Percentiles rank a stretch among this genome's conserved stretches.
Evolutionary conservation across 2,888 invertebrate species (phyloP).

Genomic region (Parthenolecanium corni): DNA sequence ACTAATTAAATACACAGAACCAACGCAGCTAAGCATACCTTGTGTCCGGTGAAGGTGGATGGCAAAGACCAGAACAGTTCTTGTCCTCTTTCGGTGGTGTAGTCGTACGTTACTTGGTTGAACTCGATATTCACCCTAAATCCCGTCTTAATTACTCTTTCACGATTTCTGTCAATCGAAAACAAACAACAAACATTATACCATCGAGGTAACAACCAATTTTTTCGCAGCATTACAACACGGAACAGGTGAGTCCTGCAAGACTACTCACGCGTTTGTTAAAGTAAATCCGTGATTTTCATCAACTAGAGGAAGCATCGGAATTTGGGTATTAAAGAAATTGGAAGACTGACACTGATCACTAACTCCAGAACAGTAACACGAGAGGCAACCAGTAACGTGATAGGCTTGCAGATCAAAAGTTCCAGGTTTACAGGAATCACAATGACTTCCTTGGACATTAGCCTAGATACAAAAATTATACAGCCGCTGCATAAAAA

Average conservation of each 20-base stretch:
- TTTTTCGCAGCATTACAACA: not conserved
- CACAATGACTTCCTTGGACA: conserved; percentile 64
- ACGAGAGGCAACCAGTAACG: conserved; percentile 67
- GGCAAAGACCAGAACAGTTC: conserved; percentile 67
- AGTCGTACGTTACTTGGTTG: conserved; percentile 52
- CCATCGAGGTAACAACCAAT: too few relatives aligned
- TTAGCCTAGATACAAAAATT: conserved; percentile 48
- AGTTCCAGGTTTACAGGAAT: conserved; percentile 63
- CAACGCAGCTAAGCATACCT: too few relatives aligned
- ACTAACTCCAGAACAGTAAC: conserved; percentile 78
- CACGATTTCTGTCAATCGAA: conserved; percentile 37
- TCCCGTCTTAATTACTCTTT: conserved; percentile 40
- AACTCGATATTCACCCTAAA: conserved; percentile 45
- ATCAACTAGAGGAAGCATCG: conserved; percentile 49
- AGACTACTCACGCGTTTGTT: conserved; percentile 37
- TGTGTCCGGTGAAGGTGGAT: conserved; percentile 48
- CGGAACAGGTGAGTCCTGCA: not conserved
- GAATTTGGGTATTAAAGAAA: conserved; percentile 53
- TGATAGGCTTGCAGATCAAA: conserved; percentile 61
- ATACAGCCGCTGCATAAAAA: too few relatives aligned
- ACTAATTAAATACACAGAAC: too few relatives aligned
- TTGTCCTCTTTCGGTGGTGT: conserved; percentile 41
- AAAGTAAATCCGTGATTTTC: conserved; percentile 49
- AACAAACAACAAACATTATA: not conserved
- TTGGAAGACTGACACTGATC: conserved; percentile 59